Base-by-base conservation (phyloP, 1,140 invertebrate species). In the Armadillidium nasatum region DNA sequence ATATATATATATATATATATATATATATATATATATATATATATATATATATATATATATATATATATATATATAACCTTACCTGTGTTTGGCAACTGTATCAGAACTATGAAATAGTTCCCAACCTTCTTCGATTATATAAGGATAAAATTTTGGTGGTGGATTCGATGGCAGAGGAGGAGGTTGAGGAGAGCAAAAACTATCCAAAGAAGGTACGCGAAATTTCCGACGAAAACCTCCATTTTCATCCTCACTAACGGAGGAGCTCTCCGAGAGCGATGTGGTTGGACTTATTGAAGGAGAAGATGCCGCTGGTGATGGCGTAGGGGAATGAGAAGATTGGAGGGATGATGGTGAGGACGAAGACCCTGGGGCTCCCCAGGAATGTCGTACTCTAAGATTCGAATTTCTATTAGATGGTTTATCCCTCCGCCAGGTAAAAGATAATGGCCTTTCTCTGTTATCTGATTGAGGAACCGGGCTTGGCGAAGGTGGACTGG, bases 61-160 rank as follows among this genome's bases (percentile, higher is more conserved):
- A 22, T 70, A 23, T 43, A 22, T 70, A 70, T 60, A 60, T 60
- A 60, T 60, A 60, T 60, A 60, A 60, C 7, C 11, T 72, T 50
- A 77, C 76, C 76, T 77, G 72, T 77, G 76, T 44, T 77, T 77
- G 21, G 76, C 72, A 0, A 77, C 76, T 0, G 76, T 77, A 44
- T 77, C 76, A 9, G 76, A 50, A 19, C 54, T 54, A 22, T 77
- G 76, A 7, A 21, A 43, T 7, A 45, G 15, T 23, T 77, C 50
- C 76, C 76, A 77, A 15, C 76, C 76, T 54, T 77, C 72, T 22
- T 77, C 76, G 13, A 77, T 70, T 21, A 60, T 77, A 21, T 73
- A 77, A 23, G 76, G 76, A n/a, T 73, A 66, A 23, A 77, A 44
- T 22, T 45, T 69, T 7, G 71, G 71, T 13, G 15, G 15, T 19